A percentile compares a stretch with the other conserved stretches of the same genome.
phyloP scores from a whole-genome alignment of 1,140 invertebrate genomes.

The Ostrea edulis region DNA sequence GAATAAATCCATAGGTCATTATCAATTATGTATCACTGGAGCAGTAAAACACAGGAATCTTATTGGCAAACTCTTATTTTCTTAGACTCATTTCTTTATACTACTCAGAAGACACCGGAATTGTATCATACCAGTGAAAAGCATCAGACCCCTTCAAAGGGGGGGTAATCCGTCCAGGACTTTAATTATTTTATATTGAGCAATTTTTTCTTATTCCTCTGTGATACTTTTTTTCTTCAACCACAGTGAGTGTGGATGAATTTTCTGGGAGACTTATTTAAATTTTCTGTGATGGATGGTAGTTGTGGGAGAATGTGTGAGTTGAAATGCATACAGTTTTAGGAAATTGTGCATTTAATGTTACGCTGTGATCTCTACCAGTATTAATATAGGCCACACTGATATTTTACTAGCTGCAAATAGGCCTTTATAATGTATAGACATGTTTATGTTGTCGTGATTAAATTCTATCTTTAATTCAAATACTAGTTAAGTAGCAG shows the following conservation, averaged over 20 bases:
- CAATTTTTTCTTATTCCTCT: background rate
- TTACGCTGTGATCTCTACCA: slow-evolving; percentile 15
- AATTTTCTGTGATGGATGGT: background rate
- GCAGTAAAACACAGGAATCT: background rate
- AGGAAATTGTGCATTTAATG: background rate
- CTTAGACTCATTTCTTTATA: slow-evolving; percentile 14
- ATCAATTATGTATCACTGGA: slow-evolving; percentile 30
- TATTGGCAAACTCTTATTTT: background rate
- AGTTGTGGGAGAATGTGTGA: background rate
- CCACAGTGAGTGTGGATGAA: slow-evolving; percentile 13
- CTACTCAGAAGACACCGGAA: background rate
- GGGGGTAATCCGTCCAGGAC: slow-evolving; percentile 11
- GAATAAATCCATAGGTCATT: slow-evolving; percentile 5
- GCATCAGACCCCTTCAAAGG: background rate
- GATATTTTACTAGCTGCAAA: background rate
- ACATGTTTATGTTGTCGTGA: background rate
- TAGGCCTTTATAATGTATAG: background rate
- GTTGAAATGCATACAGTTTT: background rate
- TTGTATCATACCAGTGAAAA: background rate
- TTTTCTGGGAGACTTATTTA: background rate
- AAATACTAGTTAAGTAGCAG: background rate
- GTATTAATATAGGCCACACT: slow-evolving; percentile 8
- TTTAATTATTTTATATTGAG: background rate
- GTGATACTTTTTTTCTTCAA: slow-evolving; percentile 1
- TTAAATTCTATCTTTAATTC: background rate